A percentile compares a stretch with the other conserved stretches of the same genome.
These are phyloP conservation scores for Cephalopterus ornatus DNA, from an alignment of 2,113 vertebrate genomes.

Conservation along the genomic window DNA sequence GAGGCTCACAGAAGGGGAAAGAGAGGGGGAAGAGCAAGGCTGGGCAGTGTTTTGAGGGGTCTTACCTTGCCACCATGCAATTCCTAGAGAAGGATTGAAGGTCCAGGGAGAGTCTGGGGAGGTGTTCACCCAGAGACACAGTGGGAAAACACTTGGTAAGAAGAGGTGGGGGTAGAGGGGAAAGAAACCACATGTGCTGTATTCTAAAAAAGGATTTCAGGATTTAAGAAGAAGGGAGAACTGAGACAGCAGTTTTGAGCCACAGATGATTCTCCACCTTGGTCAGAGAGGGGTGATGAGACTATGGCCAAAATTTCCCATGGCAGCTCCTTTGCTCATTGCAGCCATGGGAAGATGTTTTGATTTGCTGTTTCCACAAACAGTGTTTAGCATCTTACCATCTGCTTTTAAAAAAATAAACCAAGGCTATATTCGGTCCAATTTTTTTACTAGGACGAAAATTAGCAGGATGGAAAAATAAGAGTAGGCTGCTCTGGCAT, in stretches of 20 bases:
- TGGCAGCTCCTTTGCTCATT: neutral
- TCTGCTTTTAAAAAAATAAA: neutral
- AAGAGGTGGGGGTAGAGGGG: neutral
- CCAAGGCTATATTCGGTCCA: neutral
- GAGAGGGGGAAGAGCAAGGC: neutral
- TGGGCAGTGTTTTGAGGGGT: neutral
- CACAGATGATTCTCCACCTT: neutral
- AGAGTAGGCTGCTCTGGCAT: neutral
- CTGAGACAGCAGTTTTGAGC: neutral
- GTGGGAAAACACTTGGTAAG: neutral
- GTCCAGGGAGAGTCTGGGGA: neutral
- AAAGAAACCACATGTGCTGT: fast-evolving
- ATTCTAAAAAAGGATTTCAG: neutral
- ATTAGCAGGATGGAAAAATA: neutral
- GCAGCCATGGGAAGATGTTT: neutral
- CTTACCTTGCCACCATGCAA: neutral
- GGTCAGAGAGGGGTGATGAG: neutral
- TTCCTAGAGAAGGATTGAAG: neutral
- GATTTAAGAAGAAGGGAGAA: neutral
- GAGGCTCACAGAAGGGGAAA: neutral
- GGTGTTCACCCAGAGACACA: neutral
- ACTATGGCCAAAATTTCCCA: neutral
- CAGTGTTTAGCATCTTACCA: neutral
- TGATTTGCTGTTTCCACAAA: neutral
- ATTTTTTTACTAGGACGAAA: neutral